Evolutionary conservation across 2,888 invertebrate species (phyloP), one percentile per base, ranked within the genome.

Genomic region (Asteroscopus sphinx): DNA sequence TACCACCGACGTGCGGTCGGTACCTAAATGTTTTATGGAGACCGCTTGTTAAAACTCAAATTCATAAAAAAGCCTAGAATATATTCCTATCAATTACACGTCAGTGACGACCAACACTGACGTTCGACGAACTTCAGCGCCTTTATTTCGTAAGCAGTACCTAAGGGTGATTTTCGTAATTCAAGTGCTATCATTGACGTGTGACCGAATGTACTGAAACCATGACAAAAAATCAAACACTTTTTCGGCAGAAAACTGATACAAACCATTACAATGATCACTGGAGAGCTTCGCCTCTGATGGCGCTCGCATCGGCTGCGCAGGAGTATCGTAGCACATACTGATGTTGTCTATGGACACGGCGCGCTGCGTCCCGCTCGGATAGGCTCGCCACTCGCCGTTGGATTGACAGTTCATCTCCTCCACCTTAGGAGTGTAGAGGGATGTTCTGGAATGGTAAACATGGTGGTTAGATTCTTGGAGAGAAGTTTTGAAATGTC

Each of bases 341-440:
- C 95, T 93, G 54, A 96, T 96, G 83, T 96, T 96, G 87, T 96
- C 96, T 63, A 95, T 96, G 78, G 96, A 96, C 48, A 96, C 95
- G 40, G 96, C 95, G 44, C 96, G 93, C 80, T 94, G 91, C 0
- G 90, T 82, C 16, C 89, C 91, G 71, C 83, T 77, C 9, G 91
- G 89, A 80, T 89, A 92, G 7, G 89, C 79, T 44, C 95, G 92
- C 90, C 94, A 94, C 9, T 92, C 92, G 46, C 92, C 92, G 83
- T 76, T 79, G 7, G 75, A 59, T 4, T 73, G 73, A 0, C 90
- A 90, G 84, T 94, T 91, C 54, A 86, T 89, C 77, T 95, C 90
- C 82, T 96, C 96, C 74, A 96, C 95, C 87, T 96, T 96, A 0
- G 97, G 96, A 9, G 96, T 96, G 87, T 97, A 97, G 54, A 97